Percentiles rank a stretch among this genome's conserved stretches.
phyloP scores from a whole-genome alignment of 2,888 invertebrate genomes.

The Synergus gifuensis region DNA sequence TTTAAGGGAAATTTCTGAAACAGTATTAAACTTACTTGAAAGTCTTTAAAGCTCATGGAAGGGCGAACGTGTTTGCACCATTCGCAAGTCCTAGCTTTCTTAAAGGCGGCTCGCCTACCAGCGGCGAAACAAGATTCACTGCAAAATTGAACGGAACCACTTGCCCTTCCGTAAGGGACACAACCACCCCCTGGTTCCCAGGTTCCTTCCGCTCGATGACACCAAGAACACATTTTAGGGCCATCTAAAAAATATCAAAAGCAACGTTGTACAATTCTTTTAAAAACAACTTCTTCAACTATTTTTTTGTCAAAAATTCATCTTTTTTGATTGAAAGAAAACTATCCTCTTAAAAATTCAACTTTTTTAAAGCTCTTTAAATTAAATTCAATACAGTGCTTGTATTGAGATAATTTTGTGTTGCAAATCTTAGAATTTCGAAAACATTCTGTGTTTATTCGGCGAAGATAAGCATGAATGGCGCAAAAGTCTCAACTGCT shows the following conservation, averaged over 20 bases:
- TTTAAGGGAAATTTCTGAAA: not conserved
- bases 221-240: conserved; percentile 68
- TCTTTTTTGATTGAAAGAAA: too few species aligned
- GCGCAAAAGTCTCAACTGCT: not conserved
- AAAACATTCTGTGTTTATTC: not conserved
- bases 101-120: conserved; percentile 92
- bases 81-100: conserved; percentile 94
- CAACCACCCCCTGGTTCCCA: conserved; percentile 78
- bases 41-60: conserved; percentile 94
- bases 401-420: too few species aligned
- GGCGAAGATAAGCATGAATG: not conserved
- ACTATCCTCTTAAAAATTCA: too few species aligned
- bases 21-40: conserved; percentile 77
- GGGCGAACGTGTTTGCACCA: conserved; percentile 95
- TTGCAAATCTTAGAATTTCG: too few species aligned
- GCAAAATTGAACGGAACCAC: conserved; percentile 83
- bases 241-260: conserved; percentile 58
- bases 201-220: conserved; percentile 79
- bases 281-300: too few species aligned
- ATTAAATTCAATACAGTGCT: too few species aligned
- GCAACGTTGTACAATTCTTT: too few species aligned
- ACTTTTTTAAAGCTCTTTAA: too few species aligned
- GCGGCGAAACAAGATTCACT: conserved; percentile 95
- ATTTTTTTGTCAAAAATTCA: too few species aligned
- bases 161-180: conserved; percentile 70